Evolutionary conservation across 2,797 vertebrate species (phyloP).

Genomic region (Callimico goeldii): DNA sequence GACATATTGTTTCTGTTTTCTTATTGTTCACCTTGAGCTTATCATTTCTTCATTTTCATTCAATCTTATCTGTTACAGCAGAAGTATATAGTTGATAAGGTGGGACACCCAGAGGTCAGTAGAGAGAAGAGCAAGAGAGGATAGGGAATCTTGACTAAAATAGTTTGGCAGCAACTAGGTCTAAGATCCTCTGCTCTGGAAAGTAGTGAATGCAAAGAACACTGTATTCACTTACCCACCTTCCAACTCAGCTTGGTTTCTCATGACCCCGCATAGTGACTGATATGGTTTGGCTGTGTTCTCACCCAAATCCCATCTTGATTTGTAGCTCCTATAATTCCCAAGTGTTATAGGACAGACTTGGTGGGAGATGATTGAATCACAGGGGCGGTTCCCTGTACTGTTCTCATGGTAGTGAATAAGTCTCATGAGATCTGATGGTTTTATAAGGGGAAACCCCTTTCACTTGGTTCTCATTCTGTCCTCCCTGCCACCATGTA

Average conservation of each 20-base stretch:
- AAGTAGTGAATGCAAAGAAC: not conserved
- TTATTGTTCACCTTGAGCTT: constrained; percentile 23
- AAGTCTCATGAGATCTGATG: not conserved
- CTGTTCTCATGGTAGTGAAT: not conserved
- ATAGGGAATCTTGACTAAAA: not conserved
- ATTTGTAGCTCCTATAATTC: not conserved
- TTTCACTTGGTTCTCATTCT: not conserved
- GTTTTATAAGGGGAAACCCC: not conserved
- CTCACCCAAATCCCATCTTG: not conserved
- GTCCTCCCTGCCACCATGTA: not conserved
- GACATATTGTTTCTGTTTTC: not conserved
- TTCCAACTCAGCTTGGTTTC: not conserved
- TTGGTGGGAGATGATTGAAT: not conserved
- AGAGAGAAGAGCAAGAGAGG: not conserved
- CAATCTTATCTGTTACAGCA: not conserved
- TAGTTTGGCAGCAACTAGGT: not conserved
- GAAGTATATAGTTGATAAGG: not conserved
- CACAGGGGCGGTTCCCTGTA: not conserved
- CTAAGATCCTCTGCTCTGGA: not conserved
- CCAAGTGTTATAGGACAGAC: not conserved
- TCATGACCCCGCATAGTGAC: not conserved
- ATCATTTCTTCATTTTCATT: constrained; percentile 31
- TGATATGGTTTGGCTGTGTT: not conserved
- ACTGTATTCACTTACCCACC: not conserved
- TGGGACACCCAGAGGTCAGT: not conserved